phyloP scores from a whole-genome alignment of 2,113 vertebrate genomes.

The Neodontobutis hainanensis region DNA sequence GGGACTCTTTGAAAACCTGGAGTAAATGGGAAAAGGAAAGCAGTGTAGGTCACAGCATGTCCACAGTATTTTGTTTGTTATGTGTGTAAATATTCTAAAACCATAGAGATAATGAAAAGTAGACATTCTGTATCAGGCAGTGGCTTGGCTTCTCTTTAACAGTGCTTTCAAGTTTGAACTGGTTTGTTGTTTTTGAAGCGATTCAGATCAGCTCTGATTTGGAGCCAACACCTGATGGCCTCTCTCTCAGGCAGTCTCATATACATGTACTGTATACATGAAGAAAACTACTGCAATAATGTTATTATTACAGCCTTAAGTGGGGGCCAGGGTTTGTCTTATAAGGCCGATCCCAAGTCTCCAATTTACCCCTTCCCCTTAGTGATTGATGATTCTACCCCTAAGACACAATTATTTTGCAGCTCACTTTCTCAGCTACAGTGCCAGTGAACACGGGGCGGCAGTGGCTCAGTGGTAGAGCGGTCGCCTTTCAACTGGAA shows the following conservation, averaged over 20 bases:
- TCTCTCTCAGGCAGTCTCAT: neutral
- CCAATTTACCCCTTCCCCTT: no score
- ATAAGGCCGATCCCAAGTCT: no score
- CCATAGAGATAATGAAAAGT: slow-evolving; percentile 38
- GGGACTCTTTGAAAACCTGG: slow-evolving; percentile 71
- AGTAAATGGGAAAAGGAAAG: neutral
- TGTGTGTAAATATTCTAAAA: slow-evolving; percentile 33
- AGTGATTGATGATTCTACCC: no score
- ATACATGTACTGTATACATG: no score
- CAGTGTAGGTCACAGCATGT: slow-evolving; percentile 25
- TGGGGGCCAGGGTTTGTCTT: no score
- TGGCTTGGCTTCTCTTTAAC: slow-evolving; percentile 11
- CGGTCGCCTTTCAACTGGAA: no score
- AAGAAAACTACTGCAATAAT: no score
- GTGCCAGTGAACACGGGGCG: no score
- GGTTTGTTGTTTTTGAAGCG: slow-evolving; percentile 13
- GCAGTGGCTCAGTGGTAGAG: no score
- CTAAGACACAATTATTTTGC: no score
- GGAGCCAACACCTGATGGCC: slow-evolving; percentile 47
- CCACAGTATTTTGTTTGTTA: slow-evolving; percentile 32
- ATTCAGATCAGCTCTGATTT: slow-evolving; percentile 38
- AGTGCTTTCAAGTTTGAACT: slow-evolving; percentile 20
- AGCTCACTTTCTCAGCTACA: no score
- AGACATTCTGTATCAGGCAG: slow-evolving; percentile 14
- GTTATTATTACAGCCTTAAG: no score